These are phyloP conservation scores for Diorhabda elongata DNA, from an alignment of 1,140 invertebrate genomes.

Conservation along the genomic window DNA sequence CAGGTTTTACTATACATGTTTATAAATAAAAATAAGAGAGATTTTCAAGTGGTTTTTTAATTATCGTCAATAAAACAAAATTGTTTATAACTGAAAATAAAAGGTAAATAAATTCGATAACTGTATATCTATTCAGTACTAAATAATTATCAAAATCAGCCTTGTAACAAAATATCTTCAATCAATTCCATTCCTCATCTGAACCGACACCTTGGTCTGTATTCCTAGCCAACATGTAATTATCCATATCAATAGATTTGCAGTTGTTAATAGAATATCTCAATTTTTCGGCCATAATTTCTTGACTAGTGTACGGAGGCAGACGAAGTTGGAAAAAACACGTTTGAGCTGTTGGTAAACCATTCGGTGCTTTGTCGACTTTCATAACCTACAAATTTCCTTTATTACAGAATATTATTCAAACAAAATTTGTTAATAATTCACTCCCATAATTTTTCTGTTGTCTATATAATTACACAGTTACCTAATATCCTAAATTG, in stretches of 20 bases:
- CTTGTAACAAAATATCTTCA: slow-evolving; percentile 7
- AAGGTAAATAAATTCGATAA: neutral
- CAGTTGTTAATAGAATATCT: slow-evolving; percentile 68
- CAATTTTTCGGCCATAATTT: slow-evolving; percentile 60
- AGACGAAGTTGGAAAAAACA: slow-evolving; percentile 69
- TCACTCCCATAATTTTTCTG: no score
- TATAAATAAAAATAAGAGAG: neutral
- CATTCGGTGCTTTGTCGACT: slow-evolving; percentile 57
- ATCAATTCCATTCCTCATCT: slow-evolving; percentile 49
- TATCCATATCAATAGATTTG: slow-evolving; percentile 70
- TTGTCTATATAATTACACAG: no score
- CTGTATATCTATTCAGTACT: neutral
- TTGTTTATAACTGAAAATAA: neutral
- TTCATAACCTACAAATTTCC: slow-evolving; percentile 51
- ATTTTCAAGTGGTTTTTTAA: no score
- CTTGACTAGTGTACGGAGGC: slow-evolving; percentile 59
- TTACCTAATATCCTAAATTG: no score
- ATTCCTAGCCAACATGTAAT: slow-evolving; percentile 67
- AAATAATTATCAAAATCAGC: slow-evolving; percentile 26
- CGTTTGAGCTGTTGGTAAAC: slow-evolving; percentile 64
- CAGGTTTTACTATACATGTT: neutral
- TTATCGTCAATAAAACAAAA: no score
- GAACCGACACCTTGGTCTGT: slow-evolving; percentile 52
- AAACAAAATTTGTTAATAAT: no score
- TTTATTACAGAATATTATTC: neutral